Evolutionary conservation across 2,888 invertebrate genomes (phyloP), one percentile per base, ranked within the genome.

Genomic region (Eupithecia insigniata): DNA sequence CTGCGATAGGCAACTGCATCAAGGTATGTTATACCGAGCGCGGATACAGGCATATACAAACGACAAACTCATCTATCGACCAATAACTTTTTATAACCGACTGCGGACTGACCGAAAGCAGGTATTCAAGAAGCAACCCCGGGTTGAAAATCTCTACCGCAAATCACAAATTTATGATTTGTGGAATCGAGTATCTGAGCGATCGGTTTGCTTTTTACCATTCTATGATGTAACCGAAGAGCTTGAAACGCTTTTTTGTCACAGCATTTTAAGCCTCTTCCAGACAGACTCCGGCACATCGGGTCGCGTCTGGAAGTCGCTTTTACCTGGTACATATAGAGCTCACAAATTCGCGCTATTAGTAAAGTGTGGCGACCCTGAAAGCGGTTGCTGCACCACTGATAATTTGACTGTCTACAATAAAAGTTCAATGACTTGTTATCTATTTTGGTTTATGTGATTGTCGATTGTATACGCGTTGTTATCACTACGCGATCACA

Each of bases 1-100:
- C 88, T 94, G 94, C 93, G 94, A 94, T 94, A 93, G 94, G 91
- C 94, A 94, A 89, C 93, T 92, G 85, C 94, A 94, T 89, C 94
- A 94, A 94, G 94, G 94, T 94, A 92, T 91, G 94, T 92, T 89
- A 87, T 82, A 79, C 81, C 81, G 75, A 75, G 76, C 79, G 80
- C 81, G 67, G 72, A 69, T 46, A 67, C 67, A 67, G 62, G 67
- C 72, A 16, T 69, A 78, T 80, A 79, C 73, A 77, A 76, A 73
- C 79, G 82, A 75, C 74, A 69, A 70, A 28, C 51, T 36, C 39
- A 70, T 34, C 36, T 36, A 36, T 16, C 60, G 22, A 22, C 36
- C 26, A 16, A 18, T 10, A 30, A 30, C 60, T 30, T 16, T 60
- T 60, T 60, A 18, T 30, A 16, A 58, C 58, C 0, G 60, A 30